These are phyloP conservation scores for Peromyscus aztecus DNA, from an alignment of 2,797 vertebrate species.

Conservation along the genomic window DNA sequence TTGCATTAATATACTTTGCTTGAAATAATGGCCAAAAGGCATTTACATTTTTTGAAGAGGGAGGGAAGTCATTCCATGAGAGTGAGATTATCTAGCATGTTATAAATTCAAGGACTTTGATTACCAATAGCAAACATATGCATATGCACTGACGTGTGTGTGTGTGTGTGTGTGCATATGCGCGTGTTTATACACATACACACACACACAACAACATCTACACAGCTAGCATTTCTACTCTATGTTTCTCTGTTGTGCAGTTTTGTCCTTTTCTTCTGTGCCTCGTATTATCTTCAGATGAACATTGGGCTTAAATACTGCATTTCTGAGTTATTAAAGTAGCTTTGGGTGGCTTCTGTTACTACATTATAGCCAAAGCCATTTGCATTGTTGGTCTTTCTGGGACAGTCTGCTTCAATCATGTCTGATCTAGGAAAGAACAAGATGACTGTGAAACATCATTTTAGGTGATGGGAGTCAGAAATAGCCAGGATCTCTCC, in stretches of 20 bases:
- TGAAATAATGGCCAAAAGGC: neutral
- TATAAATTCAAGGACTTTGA: neutral
- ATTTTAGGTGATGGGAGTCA: neutral
- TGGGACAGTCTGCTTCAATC: neutral
- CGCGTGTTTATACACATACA: too few relatives aligned
- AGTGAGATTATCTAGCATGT: neutral
- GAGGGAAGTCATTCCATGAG: neutral
- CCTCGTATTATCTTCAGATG: neutral
- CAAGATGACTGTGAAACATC: neutral
- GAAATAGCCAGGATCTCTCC: neutral
- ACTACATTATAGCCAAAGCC: rapidly evolving
- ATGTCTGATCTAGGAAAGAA: neutral
- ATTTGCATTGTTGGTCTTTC: neutral
- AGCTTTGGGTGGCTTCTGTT: neutral
- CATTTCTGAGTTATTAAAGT: neutral
- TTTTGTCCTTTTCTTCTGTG: neutral
- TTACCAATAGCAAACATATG: neutral
- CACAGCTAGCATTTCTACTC: neutral
- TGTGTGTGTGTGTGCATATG: too few relatives aligned
- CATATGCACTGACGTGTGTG: too few relatives aligned
- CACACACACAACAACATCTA: neutral
- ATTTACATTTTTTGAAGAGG: neutral
- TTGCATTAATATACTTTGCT: neutral
- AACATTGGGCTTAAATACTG: neutral
- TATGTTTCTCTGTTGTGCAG: neutral